Conservation (phyloP, 1,140 invertebrate species). For the Chrysopa pallens region DNA sequence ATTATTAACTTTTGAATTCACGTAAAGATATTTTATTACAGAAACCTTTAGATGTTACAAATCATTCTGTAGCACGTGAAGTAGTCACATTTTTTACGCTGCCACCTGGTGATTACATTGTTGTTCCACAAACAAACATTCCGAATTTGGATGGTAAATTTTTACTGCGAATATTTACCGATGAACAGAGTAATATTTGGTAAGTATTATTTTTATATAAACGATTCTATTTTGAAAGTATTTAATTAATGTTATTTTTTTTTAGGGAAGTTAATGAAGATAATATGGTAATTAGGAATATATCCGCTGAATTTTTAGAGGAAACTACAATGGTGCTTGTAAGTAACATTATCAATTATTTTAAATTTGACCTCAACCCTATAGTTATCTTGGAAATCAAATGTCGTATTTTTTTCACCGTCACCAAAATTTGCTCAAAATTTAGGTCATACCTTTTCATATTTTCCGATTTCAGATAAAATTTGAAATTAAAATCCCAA, state of each 20-base stretch:
- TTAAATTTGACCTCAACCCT: too few relatives aligned
- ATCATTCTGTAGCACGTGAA: slow-evolving; percentile 46
- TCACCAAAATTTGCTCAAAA: too few relatives aligned
- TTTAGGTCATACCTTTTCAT: too few relatives aligned
- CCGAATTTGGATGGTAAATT: slow-evolving; percentile 53
- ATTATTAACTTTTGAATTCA: too few relatives aligned
- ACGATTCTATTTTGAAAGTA: background rate
- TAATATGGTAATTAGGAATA: slow-evolving; percentile 47
- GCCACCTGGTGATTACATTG: slow-evolving; percentile 56
- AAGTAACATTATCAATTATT: too few relatives aligned
- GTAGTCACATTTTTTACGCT: slow-evolving; percentile 57
- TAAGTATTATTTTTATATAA: slow-evolving; percentile 17
- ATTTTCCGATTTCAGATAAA: too few relatives aligned
- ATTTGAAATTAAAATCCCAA: too few relatives aligned
- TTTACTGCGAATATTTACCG: slow-evolving; percentile 48
- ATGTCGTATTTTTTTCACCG: too few relatives aligned
- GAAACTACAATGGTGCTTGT: slow-evolving; percentile 25
- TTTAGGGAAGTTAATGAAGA: slow-evolving; percentile 60
- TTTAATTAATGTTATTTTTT: slow-evolving; percentile 5
- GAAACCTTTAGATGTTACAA: slow-evolving; percentile 48
- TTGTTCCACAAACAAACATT: slow-evolving; percentile 54
- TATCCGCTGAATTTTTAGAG: slow-evolving; percentile 37
- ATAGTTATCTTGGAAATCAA: too few relatives aligned
- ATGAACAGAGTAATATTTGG: slow-evolving; percentile 57
- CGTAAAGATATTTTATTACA: slow-evolving; percentile 17